Conservation (phyloP, 2,113 vertebrate species). For the Danio rerio region DNA sequence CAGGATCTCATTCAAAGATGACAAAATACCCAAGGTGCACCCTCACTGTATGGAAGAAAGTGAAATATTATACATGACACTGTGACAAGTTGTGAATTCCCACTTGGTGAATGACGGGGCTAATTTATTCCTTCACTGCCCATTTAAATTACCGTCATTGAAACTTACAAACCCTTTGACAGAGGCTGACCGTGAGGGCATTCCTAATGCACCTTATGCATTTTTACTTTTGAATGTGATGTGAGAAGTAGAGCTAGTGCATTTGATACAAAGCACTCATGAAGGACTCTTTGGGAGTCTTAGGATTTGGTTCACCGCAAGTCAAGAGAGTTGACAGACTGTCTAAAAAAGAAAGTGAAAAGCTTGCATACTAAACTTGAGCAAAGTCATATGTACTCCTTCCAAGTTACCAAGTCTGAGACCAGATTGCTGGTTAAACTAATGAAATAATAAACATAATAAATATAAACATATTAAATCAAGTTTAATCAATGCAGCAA, state of each 20-base stretch:
- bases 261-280: background rate
- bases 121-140: constrained; percentile 35
- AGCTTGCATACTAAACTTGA: background rate
- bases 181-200: constrained; percentile 13
- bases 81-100: constrained; percentile 12
- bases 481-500: no score
- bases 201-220: background rate
- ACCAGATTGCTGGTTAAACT: no score
- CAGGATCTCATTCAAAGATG: background rate
- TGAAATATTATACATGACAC: constrained; percentile 30
- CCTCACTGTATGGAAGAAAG: background rate
- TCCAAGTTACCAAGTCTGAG: no score
- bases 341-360: background rate
- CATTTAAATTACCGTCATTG: constrained; percentile 42
- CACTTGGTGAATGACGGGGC: constrained; percentile 21
- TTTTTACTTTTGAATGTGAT: constrained; percentile 4
- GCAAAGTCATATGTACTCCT: background rate
- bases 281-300: background rate
- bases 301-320: background rate
- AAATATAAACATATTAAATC: no score
- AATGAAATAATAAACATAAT: no score
- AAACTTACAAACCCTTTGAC: constrained; percentile 9
- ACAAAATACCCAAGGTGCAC: constrained; percentile 13
- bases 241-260: background rate
- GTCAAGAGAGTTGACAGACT: background rate